Evolutionary conservation across 2,113 vertebrate species (phyloP).

Genomic region (Anguilla japonica): DNA sequence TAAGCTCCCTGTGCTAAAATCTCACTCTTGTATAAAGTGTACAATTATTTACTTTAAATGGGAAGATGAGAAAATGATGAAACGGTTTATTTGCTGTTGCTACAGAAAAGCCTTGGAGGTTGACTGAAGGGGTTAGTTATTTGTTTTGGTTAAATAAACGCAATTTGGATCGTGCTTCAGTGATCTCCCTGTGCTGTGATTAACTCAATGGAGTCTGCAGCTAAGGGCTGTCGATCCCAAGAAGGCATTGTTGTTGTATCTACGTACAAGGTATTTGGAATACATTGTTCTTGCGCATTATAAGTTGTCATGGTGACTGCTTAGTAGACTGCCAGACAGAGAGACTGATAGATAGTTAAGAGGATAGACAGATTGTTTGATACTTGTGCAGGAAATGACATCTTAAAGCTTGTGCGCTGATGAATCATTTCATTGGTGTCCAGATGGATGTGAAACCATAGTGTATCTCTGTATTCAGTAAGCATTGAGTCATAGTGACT

Average conservation of each 20-base stretch:
- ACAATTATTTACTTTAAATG: not conserved
- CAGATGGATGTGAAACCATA: not conserved
- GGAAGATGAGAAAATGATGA: not conserved
- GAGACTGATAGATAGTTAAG: not conserved
- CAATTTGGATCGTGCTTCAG: no score
- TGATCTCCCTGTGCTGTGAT: not conserved
- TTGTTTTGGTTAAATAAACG: not conserved
- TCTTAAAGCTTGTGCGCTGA: not conserved
- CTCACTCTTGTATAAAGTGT: not conserved
- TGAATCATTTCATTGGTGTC: not conserved
- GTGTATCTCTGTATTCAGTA: not conserved
- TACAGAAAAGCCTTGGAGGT: not conserved
- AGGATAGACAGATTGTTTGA: not conserved
- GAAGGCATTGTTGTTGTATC: not conserved
- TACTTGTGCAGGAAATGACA: not conserved
- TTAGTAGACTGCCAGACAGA: not conserved
- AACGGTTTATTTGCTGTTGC: not conserved
- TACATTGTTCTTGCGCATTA: not conserved
- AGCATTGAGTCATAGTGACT: not conserved
- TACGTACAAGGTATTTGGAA: not conserved
- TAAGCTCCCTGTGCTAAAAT: not conserved
- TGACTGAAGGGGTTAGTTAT: not conserved
- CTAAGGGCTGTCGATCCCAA: not conserved
- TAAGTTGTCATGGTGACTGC: not conserved
- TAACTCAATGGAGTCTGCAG: not conserved